These are phyloP conservation scores for Zosterops borbonicus DNA, from an alignment of 2,113 vertebrate genomes.

Conservation along the genomic window DNA sequence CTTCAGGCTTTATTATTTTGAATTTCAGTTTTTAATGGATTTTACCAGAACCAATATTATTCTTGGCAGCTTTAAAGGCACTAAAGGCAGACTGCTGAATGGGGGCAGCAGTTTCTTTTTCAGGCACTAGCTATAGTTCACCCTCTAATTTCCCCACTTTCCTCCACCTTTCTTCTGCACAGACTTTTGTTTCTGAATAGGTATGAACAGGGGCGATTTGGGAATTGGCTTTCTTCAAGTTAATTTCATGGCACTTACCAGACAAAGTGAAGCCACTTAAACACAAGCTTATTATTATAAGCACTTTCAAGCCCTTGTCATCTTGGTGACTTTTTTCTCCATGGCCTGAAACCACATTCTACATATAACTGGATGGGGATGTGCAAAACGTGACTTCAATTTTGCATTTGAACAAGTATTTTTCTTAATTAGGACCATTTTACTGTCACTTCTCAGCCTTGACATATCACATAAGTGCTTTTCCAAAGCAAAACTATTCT, in stretches of 20 bases:
- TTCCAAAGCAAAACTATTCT: neutral
- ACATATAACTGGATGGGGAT: neutral
- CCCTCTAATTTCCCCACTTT: constrained; percentile 36
- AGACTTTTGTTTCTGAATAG: constrained; percentile 71
- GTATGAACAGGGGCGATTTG: constrained; percentile 60
- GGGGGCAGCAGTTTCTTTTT: constrained; percentile 25
- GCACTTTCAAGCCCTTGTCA: constrained; percentile 56
- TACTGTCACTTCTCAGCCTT: neutral
- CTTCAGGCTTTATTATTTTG: constrained; percentile 29
- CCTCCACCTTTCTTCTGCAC: constrained; percentile 44
- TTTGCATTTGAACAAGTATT: constrained; percentile 33
- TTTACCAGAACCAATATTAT: constrained; percentile 55
- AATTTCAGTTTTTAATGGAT: constrained; percentile 19
- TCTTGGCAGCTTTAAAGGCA: neutral
- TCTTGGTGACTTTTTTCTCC: constrained; percentile 47
- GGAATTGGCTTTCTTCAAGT: constrained; percentile 56
- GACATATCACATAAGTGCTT: neutral
- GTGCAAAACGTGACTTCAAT: neutral
- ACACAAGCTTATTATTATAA: constrained; percentile 57
- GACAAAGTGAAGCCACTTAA: constrained; percentile 66
- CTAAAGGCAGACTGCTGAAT: constrained; percentile 26
- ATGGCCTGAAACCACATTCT: constrained; percentile 53
- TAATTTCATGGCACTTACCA: constrained; percentile 63
- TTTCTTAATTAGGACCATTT: neutral
- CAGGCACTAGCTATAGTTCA: neutral